Percentiles rank a stretch among this genome's conserved stretches.
phyloP scores from a whole-genome alignment of 2,888 invertebrate species.

The Argynnis bischoffii region DNA sequence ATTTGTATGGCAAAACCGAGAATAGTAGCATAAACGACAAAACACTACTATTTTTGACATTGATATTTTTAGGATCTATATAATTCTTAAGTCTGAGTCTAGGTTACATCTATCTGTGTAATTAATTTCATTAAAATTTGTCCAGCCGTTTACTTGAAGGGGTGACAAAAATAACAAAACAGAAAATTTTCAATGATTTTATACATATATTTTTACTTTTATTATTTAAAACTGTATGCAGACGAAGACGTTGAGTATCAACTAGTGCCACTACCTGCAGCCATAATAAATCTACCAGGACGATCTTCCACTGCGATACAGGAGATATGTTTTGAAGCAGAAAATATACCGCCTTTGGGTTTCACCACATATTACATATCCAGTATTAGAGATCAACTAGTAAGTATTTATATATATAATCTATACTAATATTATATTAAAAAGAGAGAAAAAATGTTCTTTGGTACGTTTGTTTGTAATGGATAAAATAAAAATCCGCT shows the following conservation, averaged over 20 bases:
- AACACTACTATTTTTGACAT: too few relatives aligned
- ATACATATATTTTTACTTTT: neutral
- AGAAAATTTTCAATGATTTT: neutral
- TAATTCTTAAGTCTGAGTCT: too few relatives aligned
- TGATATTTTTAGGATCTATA: too few relatives aligned
- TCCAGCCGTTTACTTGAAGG: too few relatives aligned
- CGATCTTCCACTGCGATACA: conserved; percentile 81
- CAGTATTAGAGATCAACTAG: conserved; percentile 66
- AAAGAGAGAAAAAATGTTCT: neutral
- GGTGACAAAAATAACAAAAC: too few relatives aligned
- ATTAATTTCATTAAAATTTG: too few relatives aligned
- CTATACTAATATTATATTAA: neutral
- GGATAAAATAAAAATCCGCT: too few relatives aligned
- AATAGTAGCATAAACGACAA: too few relatives aligned
- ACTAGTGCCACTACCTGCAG: conserved; percentile 74
- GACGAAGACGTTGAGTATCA: conserved; percentile 79
- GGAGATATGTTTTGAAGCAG: conserved; percentile 83
- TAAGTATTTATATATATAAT: conserved; percentile 39
- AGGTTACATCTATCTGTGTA: too few relatives aligned
- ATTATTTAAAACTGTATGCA: conserved; percentile 33
- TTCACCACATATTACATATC: conserved; percentile 70
- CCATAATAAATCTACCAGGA: conserved; percentile 84
- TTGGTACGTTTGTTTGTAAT: too few relatives aligned
- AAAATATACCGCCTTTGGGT: conserved; percentile 78
- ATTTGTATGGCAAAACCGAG: too few relatives aligned